These are phyloP conservation scores for Heteromurus nitidus DNA, from an alignment of 2,888 invertebrate species.

Conservation along the genomic window DNA sequence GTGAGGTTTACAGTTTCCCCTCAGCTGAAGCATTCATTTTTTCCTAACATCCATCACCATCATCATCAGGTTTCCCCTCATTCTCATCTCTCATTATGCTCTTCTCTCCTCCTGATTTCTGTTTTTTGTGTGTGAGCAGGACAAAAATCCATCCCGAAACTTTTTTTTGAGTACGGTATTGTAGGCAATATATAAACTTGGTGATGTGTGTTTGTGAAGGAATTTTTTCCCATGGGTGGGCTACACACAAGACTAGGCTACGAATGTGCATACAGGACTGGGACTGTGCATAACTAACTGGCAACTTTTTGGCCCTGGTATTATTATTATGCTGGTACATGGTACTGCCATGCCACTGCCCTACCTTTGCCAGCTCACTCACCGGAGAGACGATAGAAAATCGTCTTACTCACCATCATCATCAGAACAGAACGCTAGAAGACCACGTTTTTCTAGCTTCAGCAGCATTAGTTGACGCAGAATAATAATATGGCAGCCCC, in stretches of 20 bases:
- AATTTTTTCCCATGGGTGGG: conserved; percentile 73
- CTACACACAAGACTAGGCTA: conserved; percentile 61
- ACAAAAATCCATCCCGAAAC: conserved; percentile 4
- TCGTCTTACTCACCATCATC: conserved; percentile 49
- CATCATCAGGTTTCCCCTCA: conserved; percentile 60
- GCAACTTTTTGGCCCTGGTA: neutral
- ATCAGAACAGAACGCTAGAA: conserved; percentile 1
- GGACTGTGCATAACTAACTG: neutral
- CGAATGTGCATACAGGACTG: conserved; percentile 2
- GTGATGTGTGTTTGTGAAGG: conserved; percentile 40
- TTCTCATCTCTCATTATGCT: conserved; percentile 36
- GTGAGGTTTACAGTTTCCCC: conserved; percentile 39
- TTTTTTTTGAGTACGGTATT: neutral
- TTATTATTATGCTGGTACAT: neutral
- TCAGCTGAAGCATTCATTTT: conserved; percentile 48
- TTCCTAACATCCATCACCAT: conserved; percentile 57
- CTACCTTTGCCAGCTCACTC: neutral
- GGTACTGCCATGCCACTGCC: too few relatives aligned
- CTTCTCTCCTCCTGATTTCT: conserved; percentile 47
- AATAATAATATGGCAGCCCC: conserved; percentile 54
- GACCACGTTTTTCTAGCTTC: conserved; percentile 24
- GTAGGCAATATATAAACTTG: neutral
- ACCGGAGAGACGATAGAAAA: too few relatives aligned
- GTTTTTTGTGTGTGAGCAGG: conserved; percentile 49
- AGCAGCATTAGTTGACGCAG: conserved; percentile 15